A percentile compares a stretch with the other conserved stretches of the same genome.
Conservation (phyloP, 2,797 vertebrate species). For the Liasis olivaceus region DNA sequence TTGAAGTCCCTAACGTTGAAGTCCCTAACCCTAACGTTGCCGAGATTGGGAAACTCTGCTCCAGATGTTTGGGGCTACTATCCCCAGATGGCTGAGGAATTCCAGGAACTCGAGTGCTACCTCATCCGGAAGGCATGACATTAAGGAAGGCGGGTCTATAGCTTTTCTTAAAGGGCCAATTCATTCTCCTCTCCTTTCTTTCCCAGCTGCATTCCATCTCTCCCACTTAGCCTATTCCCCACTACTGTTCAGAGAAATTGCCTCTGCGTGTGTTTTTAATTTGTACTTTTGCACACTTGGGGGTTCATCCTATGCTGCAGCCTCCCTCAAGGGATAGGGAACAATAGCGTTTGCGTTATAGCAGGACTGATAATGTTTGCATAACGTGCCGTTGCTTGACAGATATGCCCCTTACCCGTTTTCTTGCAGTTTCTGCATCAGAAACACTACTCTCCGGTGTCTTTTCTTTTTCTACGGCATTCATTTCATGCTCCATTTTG, state of each 20-base stretch:
- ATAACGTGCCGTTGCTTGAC: background rate
- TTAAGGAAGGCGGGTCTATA: background rate
- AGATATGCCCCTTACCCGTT: background rate
- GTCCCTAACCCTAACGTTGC: background rate
- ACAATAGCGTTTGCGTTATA: background rate
- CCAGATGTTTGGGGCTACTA: background rate
- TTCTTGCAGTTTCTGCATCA: background rate
- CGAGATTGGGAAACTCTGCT: background rate
- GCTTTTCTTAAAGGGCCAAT: background rate
- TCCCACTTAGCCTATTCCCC: background rate
- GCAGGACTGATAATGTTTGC: background rate
- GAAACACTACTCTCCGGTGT: background rate
- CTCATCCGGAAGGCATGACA: background rate
- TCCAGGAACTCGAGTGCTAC: background rate
- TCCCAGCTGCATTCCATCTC: background rate
- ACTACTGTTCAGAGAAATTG: background rate
- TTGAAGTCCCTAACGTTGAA: too few relatives aligned
- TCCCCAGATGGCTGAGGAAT: background rate
- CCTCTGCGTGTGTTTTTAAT: background rate
- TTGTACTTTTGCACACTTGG: background rate
- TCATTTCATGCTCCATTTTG: slow-evolving; percentile 14
- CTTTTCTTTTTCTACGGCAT: background rate
- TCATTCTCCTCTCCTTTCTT: background rate
- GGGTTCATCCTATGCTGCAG: background rate
- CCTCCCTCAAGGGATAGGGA: background rate